These are phyloP conservation scores for Tetragonisca angustula DNA, from an alignment of 2,888 invertebrate genomes.

Conservation along the genomic window DNA sequence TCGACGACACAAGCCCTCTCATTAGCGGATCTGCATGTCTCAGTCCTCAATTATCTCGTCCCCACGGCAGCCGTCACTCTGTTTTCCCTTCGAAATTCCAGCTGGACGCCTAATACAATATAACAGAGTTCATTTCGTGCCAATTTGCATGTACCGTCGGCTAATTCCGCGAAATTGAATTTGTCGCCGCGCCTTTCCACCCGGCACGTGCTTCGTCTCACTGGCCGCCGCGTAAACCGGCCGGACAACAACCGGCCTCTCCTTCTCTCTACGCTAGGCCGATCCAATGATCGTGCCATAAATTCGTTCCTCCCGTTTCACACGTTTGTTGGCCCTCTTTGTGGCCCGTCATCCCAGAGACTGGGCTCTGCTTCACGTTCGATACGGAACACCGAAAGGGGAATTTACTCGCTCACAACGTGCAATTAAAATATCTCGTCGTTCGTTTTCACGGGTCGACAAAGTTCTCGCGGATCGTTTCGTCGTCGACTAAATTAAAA, in stretches of 20 bases:
- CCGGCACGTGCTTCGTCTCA: conserved; percentile 72
- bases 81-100: conserved; percentile 82
- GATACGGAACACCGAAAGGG: not conserved
- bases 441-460: not conserved
- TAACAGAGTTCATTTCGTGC: conserved; percentile 83
- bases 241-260: conserved; percentile 45
- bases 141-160: conserved; percentile 83
- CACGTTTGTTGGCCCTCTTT: conserved; percentile 35
- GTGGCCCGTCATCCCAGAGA: not conserved
- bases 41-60: conserved; percentile 80
- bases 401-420: not conserved
- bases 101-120: conserved; percentile 82
- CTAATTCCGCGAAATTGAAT: conserved; percentile 82
- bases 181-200: conserved; percentile 77
- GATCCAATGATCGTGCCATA: conserved; percentile 29
- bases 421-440: not conserved
- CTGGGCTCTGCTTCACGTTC: conserved; percentile 6
- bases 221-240: conserved; percentile 29
- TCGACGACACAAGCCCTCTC: conserved; percentile 77
- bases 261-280: not conserved
- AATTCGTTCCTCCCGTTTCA: conserved; percentile 34
- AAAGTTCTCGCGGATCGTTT: not conserved
- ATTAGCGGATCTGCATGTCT: conserved; percentile 82
- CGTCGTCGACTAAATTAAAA: not conserved
- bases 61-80: conserved; percentile 72